phyloP scores from a whole-genome alignment of 2,888 invertebrate genomes.

The Schizaphis graminum region DNA sequence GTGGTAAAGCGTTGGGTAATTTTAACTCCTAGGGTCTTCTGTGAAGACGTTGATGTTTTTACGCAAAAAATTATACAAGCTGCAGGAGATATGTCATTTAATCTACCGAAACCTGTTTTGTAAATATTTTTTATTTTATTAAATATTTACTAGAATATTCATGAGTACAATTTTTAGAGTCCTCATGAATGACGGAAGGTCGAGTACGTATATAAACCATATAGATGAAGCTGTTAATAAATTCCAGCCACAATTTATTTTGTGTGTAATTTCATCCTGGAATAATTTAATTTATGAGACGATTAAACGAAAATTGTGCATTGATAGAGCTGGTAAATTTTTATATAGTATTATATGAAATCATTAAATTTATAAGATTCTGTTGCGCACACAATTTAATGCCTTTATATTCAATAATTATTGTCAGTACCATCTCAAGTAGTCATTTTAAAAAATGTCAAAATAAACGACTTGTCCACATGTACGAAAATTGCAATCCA shows the following conservation, averaged over 20 bases:
- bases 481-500: slow-evolving; percentile 94
- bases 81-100: slow-evolving; percentile 72
- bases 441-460: slow-evolving; percentile 74
- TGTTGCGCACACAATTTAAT: background rate
- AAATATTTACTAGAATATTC: background rate
- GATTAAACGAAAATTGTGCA: slow-evolving; percentile 88
- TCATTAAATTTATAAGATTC: background rate
- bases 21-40: slow-evolving; percentile 69
- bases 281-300: slow-evolving; percentile 85
- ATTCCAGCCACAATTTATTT: slow-evolving; percentile 76
- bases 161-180: background rate
- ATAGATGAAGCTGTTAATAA: slow-evolving; percentile 75
- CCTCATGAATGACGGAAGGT: slow-evolving; percentile 73
- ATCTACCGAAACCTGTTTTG: slow-evolving; percentile 69
- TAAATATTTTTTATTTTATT: slow-evolving; percentile 62
- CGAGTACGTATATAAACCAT: slow-evolving; percentile 75
- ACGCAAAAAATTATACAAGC: slow-evolving; percentile 70
- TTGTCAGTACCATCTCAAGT: slow-evolving; percentile 72
- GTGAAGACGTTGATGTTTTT: background rate
- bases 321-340: slow-evolving; percentile 77
- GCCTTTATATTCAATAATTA: background rate
- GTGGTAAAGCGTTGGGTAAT: slow-evolving; percentile 72
- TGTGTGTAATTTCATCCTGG: slow-evolving; percentile 79
- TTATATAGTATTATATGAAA: background rate
- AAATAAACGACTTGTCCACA: slow-evolving; percentile 81